Evolutionary conservation across 2,888 invertebrate species (phyloP).

Genomic region (Dascillus cervinus): DNA sequence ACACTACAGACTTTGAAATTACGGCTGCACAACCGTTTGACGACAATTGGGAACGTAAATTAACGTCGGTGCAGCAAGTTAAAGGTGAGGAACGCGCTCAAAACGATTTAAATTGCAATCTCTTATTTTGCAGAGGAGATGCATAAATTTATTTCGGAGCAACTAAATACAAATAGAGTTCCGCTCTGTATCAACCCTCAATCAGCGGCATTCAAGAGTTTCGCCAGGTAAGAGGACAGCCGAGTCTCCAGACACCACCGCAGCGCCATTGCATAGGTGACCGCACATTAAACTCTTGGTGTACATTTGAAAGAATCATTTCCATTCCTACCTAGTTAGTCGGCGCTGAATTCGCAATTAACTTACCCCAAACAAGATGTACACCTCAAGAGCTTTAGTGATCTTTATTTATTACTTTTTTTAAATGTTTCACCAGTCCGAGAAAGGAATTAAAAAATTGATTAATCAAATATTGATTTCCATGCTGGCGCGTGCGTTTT

Average conservation of each 20-base stretch:
- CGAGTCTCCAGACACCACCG: slow-evolving; percentile 39
- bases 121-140: slow-evolving; percentile 83
- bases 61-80: slow-evolving; percentile 86
- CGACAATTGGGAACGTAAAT: slow-evolving; percentile 93
- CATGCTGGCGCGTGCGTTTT: slow-evolving; percentile 44
- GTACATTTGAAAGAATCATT: too few species aligned
- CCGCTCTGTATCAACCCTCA: slow-evolving; percentile 99
- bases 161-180: slow-evolving; percentile 89
- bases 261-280: slow-evolving; percentile 48
- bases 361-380: too few species aligned
- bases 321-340: too few species aligned
- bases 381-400: too few species aligned
- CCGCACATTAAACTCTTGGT: slow-evolving; percentile 38
- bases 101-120: neutral
- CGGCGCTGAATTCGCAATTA: too few species aligned
- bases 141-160: slow-evolving; percentile 98
- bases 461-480: slow-evolving; percentile 36
- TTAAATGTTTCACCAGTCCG: neutral
- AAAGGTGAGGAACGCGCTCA: slow-evolving; percentile 60
- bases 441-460: too few species aligned
- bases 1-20: slow-evolving; percentile 87
- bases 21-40: slow-evolving; percentile 86
- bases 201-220: slow-evolving; percentile 99
- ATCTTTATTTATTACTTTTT: neutral
- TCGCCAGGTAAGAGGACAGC: slow-evolving; percentile 87